Conservation (phyloP, 53 echinoderm and acorn worm species). For the Pentamera pediparva region DNA sequence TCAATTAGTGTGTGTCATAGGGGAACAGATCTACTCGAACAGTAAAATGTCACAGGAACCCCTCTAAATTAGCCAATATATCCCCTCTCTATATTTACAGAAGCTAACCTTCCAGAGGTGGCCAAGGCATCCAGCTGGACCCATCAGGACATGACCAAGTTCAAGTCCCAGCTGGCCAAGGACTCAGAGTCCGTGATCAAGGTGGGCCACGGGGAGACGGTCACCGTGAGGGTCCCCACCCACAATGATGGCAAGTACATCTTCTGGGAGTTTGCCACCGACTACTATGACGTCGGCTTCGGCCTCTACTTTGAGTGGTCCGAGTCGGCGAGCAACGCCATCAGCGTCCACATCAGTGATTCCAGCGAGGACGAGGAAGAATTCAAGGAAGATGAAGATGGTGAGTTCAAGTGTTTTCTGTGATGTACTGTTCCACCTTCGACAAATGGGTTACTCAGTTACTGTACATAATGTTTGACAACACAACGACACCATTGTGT, state of each 20-base stretch:
- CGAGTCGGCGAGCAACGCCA: slow-evolving; percentile 86
- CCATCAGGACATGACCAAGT: slow-evolving; percentile 66
- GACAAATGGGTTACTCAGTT: too few relatives aligned
- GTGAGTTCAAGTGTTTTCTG: slow-evolving; percentile 67
- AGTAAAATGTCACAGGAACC: background rate
- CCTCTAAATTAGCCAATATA: background rate
- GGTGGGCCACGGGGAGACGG: slow-evolving; percentile 94
- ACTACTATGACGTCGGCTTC: slow-evolving; percentile 96
- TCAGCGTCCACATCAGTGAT: slow-evolving; percentile 97
- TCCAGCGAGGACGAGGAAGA: slow-evolving; percentile 95
- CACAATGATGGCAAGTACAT: slow-evolving; percentile 90
- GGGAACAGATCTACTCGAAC: too few relatives aligned
- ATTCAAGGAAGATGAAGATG: slow-evolving; percentile 62
- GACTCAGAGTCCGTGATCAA: slow-evolving; percentile 88
- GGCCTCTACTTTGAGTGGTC: slow-evolving; percentile 99
- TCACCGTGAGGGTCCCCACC: slow-evolving; percentile 92
- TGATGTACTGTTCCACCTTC: too few relatives aligned
- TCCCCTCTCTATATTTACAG: slow-evolving; percentile 7
- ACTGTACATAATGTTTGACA: too few relatives aligned
- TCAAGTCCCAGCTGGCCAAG: slow-evolving; percentile 77
- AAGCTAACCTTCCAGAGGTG: slow-evolving; percentile 64
- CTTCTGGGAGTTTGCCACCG: slow-evolving; percentile 99
- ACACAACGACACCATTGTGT: too few relatives aligned
- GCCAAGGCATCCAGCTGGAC: slow-evolving; percentile 98
- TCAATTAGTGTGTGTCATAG: too few relatives aligned